These are phyloP conservation scores for Meda fulgida DNA, from an alignment of 2,797 vertebrate species.

Conservation along the genomic window DNA sequence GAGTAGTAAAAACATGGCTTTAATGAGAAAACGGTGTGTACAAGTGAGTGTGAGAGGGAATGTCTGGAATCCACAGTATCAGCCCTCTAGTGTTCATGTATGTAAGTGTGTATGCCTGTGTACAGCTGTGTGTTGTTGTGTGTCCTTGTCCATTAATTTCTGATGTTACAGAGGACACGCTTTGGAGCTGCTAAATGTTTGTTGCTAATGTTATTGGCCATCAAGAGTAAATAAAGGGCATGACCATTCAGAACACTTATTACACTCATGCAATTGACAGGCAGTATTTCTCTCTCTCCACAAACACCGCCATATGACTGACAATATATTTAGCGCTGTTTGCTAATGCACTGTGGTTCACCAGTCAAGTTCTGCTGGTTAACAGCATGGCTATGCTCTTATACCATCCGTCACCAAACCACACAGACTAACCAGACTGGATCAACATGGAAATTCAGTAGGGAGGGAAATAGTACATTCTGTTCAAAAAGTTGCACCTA, in stretches of 20 bases:
- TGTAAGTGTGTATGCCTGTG: constrained; percentile 15
- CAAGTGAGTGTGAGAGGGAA: not conserved
- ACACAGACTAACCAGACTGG: not conserved
- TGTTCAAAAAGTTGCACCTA: not conserved
- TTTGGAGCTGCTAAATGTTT: constrained; percentile 47
- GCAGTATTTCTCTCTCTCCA: constrained; percentile 22
- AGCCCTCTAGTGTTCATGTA: constrained; percentile 18
- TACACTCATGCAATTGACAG: constrained; percentile 31
- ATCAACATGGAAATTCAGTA: not conserved
- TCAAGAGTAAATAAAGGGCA: constrained; percentile 44
- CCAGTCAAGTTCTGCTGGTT: not conserved
- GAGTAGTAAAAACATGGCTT: constrained; percentile 19
- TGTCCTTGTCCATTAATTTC: constrained; percentile 48
- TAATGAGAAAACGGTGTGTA: constrained; percentile 49
- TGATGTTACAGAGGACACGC: constrained; percentile 41
- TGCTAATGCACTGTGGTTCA: not conserved
- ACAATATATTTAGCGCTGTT: not conserved
- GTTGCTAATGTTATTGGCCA: constrained; percentile 47
- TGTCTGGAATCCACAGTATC: constrained; percentile 3
- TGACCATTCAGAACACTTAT: constrained; percentile 33
- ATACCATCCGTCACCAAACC: not conserved
- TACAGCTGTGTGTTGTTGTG: constrained; percentile 12
- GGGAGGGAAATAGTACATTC: not conserved
- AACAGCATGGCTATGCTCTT: not conserved
- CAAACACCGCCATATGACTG: not conserved